Evolutionary conservation across 1,140 invertebrate genomes (phyloP), one percentile per base, ranked within the genome.

Genomic region (Batillaria attramentaria): DNA sequence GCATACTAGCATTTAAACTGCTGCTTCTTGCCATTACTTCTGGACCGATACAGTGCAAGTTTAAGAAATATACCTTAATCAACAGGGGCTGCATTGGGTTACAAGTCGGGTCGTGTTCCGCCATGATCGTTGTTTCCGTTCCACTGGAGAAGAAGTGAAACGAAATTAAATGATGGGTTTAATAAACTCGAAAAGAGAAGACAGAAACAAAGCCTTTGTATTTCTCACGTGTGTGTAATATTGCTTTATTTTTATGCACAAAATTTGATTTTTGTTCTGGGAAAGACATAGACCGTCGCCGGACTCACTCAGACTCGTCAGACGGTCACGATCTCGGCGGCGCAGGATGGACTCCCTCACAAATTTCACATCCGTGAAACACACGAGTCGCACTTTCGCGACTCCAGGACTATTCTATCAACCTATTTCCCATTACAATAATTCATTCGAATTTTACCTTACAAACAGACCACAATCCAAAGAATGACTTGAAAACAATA

Each of bases 41-140:
- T n/a, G n/a, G n/a, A n/a, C n/a, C n/a, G n/a, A n/a, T n/a, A n/a
- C n/a, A n/a, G n/a, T n/a, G n/a, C n/a, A n/a, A n/a, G n/a, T n/a
- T n/a, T 78, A 13, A 16, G 33, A 37, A 28, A 77, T 46, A 37
- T 79, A 86, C 84, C 78, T 80, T 66, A 16, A 72, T 35, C 42
- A 87, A 65, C 24, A 87, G 72, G 10, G 87, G 84, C 65, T 89
- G 84, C 69, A 89, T 83, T 13, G 87, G 87, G 75, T 89, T 89
- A 68, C 87, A 89, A 68, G 77, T 84, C 20, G 87, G 87, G 77
- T 89, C 86, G 35, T 75, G 77, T 65, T 88, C 87, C 42, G 80
- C 84, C 84, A 84, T 86, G 41, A 79, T 83, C 42, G n/a, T 72
- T 79, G 35, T 18, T 4, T 10, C 33, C 33, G 28, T 43, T 50